phyloP scores from a whole-genome alignment of 2,797 vertebrate species.

The Helostoma temminkii region DNA sequence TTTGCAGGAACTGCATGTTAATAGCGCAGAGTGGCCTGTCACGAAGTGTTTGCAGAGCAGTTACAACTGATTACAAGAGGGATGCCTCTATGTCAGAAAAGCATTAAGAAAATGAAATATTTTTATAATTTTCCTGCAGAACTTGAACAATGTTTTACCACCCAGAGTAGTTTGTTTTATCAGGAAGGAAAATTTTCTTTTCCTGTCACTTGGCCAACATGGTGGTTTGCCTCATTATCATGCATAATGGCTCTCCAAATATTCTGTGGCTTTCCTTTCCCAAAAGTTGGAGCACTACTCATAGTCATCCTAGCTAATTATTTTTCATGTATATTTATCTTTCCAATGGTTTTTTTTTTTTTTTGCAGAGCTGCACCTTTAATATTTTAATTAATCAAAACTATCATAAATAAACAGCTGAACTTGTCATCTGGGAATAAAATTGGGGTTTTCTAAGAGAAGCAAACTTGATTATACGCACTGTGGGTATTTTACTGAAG shows the following conservation, averaged over 20 bases:
- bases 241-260: constrained; percentile 31
- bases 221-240: constrained; percentile 61
- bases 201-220: constrained; percentile 49
- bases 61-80: constrained; percentile 28
- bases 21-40: constrained; percentile 44
- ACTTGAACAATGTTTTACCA: constrained; percentile 1
- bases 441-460: no score
- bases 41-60: constrained; percentile 59
- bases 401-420: constrained; percentile 4
- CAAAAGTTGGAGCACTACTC: constrained; percentile 13
- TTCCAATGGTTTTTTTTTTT: constrained; percentile 10
- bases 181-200: constrained; percentile 35
- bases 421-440: no score
- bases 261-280: constrained; percentile 6
- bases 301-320: constrained; percentile 6
- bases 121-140: constrained; percentile 9
- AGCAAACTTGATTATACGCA: constrained; percentile 37
- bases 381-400: constrained; percentile 40
- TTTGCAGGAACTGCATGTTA: constrained; percentile 60
- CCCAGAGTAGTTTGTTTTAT: constrained; percentile 45
- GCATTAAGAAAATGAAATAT: constrained; percentile 19
- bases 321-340: background rate
- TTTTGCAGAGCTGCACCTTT: constrained; percentile 31
- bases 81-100: constrained; percentile 22
- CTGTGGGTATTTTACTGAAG: constrained; percentile 48